Evolutionary conservation across 2,888 invertebrate species (phyloP), one percentile per base, ranked within the genome.

Genomic region (Synanthedon formicaeformis): DNA sequence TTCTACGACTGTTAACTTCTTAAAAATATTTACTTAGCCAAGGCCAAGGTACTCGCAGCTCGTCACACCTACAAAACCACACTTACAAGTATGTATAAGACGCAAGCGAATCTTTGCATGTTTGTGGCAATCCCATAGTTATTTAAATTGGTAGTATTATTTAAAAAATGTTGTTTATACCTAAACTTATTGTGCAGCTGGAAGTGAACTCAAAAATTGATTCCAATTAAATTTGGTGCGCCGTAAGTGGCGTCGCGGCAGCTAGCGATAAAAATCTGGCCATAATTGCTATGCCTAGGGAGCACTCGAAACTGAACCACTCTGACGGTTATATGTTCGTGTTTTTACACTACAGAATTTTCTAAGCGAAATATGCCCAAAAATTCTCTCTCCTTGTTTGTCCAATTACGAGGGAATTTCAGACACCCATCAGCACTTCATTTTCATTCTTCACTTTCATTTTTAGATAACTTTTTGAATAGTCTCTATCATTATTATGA

Each of bases 181-280:
- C 34, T 34, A 34, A 34, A 34, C 34, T 8, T n/a, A 14, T 45
- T 45, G 53, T 54, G 51, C 41, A 55, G 50, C 54, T 62, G 61
- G 65, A 70, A 68, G 45, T 45, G 45, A 45, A 45, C 62, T 69
- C 59, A 70, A 76, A 77, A 76, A 75, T 73, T 71, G 72, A 71
- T 71, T 63, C 82, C 81, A 83, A 82, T 81, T 83, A 82, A 82
- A 82, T 78, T 75, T 77, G 71, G 67, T 70, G 63, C 69, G 64
- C 60, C 55, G 60, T 66, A 70, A 76, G 72, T 74, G 72, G 69
- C 55, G 50, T 59, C 65, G 66, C 14, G 45, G 45, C 45, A 12
- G 45, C 45, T 45, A n/a, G 12, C 45, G 45, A 62, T 64, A 61
- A 65, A 69, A 71, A 66, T 60, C 67, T 67, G 62, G 60, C 63